These are phyloP conservation scores for Andrena bucephala DNA, from an alignment of 2,888 invertebrate genomes.

Conservation along the genomic window DNA sequence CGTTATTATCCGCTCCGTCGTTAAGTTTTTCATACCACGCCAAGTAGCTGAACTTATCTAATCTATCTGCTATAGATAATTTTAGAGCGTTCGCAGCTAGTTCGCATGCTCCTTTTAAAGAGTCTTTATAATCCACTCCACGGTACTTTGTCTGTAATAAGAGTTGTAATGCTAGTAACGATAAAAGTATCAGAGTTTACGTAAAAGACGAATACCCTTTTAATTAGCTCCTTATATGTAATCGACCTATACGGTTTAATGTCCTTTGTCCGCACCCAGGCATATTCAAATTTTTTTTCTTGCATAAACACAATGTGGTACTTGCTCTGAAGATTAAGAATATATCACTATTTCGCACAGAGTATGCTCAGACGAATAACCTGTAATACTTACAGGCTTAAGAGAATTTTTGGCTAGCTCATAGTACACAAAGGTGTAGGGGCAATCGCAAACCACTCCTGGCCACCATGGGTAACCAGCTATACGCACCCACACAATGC, in stretches of 20 bases:
- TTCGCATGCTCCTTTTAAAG: constrained; percentile 35
- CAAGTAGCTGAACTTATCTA: constrained; percentile 58
- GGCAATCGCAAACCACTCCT: constrained; percentile 90
- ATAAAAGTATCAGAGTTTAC: background rate
- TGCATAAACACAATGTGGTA: constrained; percentile 87
- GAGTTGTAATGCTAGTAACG: background rate
- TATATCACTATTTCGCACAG: constrained; percentile 10
- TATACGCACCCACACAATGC: constrained; percentile 89
- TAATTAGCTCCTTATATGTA: constrained; percentile 30
- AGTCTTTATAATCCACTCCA: constrained; percentile 32
- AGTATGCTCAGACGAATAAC: background rate
- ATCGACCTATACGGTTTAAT: constrained; percentile 79
- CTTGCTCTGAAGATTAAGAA: constrained; percentile 84
- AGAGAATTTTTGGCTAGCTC: constrained; percentile 25
- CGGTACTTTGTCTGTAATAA: constrained; percentile 44
- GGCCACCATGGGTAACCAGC: constrained; percentile 90
- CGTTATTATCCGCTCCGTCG: background rate
- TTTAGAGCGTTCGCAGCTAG: constrained; percentile 52
- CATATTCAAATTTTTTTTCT: constrained; percentile 80
- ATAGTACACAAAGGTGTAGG: constrained; percentile 83
- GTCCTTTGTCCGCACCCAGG: constrained; percentile 85
- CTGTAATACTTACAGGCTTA: constrained; percentile 58
- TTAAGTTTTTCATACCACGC: constrained; percentile 15
- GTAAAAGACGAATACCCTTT: constrained; percentile 41
- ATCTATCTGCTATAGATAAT: constrained; percentile 63